Conservation (phyloP, 2,888 invertebrate species). For the Ashinkailepas kermadecensis region DNA sequence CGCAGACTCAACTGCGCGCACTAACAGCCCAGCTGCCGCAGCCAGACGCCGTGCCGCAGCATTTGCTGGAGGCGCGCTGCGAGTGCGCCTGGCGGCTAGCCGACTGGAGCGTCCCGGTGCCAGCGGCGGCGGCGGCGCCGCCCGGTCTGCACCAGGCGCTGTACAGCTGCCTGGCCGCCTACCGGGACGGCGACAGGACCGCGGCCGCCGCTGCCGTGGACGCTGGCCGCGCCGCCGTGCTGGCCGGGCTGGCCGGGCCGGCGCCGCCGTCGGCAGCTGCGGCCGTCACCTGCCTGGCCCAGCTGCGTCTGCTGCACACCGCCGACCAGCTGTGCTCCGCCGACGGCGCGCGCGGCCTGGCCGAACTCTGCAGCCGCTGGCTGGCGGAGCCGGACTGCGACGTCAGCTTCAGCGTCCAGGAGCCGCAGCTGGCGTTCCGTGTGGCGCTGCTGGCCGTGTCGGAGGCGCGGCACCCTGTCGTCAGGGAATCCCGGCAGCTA, state of each 20-base stretch:
- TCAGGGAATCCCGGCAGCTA: not conserved
- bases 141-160: slow-evolving; percentile 8
- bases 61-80: not conserved
- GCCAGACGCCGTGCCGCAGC: not conserved
- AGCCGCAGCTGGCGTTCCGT: slow-evolving; percentile 14
- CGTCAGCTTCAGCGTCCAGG: not conserved
- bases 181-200: not conserved
- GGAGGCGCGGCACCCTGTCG: not conserved
- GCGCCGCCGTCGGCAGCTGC: not conserved
- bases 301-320: not conserved
- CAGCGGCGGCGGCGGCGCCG: not conserved
- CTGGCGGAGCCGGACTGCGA: not conserved
- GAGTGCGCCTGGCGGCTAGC: slow-evolving; percentile 20
- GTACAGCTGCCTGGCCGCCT: not conserved
- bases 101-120: not conserved
- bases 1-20: not conserved
- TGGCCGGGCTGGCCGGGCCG: not conserved
- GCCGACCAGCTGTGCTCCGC: not conserved
- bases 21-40: not conserved
- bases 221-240: not conserved
- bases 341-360: not conserved
- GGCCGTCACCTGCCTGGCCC: not conserved
- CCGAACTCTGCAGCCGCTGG: not conserved
- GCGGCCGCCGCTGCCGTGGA: not conserved
- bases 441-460: not conserved